A percentile compares a stretch with the other conserved stretches of the same genome.
Conservation (phyloP, 2,888 invertebrate species). For the Euproctis similis region DNA sequence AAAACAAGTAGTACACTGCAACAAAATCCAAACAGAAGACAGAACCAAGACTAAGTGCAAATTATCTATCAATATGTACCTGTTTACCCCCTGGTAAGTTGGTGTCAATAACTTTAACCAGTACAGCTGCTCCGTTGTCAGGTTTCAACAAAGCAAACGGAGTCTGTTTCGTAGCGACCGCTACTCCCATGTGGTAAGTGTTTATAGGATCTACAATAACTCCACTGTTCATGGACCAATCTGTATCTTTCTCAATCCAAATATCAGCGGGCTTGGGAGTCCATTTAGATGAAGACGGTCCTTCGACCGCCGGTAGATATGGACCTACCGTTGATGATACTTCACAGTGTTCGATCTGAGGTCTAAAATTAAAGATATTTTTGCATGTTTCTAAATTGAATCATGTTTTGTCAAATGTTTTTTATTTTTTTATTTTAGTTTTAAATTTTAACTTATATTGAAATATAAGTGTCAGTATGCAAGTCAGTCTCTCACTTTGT, state of each 20-base stretch:
- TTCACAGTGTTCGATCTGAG: constrained; percentile 48
- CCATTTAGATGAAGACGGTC: constrained; percentile 29
- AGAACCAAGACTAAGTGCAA: not conserved
- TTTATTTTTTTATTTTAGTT: no score
- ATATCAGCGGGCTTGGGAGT: constrained; percentile 24
- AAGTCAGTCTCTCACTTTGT: no score
- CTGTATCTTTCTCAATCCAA: constrained; percentile 23
- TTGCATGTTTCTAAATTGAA: no score
- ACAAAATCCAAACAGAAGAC: not conserved
- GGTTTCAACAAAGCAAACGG: constrained; percentile 83
- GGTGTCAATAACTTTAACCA: constrained; percentile 80
- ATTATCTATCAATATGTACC: constrained; percentile 30
- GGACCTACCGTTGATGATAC: constrained; percentile 58
- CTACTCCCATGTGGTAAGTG: constrained; percentile 82
- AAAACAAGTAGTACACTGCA: not conserved
- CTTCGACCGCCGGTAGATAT: constrained; percentile 34
- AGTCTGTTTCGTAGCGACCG: constrained; percentile 78
- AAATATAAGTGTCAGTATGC: no score
- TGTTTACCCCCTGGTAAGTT: constrained; percentile 65
- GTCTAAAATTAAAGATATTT: constrained; percentile 21
- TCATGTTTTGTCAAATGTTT: no score
- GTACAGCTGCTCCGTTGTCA: constrained; percentile 78
- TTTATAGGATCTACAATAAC: constrained; percentile 82
- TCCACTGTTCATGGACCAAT: constrained; percentile 46
- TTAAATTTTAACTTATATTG: no score